Conservation (phyloP, 2,797 vertebrate genomes). For the Mastacembelus armatus region DNA sequence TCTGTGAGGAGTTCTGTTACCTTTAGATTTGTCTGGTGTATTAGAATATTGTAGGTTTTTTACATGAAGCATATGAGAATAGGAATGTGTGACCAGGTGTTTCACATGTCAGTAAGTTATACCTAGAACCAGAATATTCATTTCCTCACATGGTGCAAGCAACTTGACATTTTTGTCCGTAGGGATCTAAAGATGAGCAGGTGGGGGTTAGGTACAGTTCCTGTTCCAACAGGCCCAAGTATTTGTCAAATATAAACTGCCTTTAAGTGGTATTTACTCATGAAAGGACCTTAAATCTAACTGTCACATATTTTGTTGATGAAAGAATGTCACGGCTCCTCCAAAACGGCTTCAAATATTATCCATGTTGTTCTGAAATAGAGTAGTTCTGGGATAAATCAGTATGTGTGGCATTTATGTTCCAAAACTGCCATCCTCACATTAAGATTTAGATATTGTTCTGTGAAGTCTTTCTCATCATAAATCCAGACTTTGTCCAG, state of each 20-base stretch:
- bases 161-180: constrained; percentile 58
- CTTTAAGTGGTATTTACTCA: constrained; percentile 70
- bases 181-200: constrained; percentile 34
- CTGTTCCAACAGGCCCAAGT: constrained; percentile 75
- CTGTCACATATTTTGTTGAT: constrained; percentile 66
- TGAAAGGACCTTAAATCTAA: constrained; percentile 66
- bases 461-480: neutral
- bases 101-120: constrained; percentile 23
- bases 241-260: constrained; percentile 67
- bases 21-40: neutral
- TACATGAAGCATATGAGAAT: constrained; percentile 1
- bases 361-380: neutral
- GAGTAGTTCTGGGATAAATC: constrained; percentile 17
- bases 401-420: constrained; percentile 25
- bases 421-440: neutral
- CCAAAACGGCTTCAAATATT: constrained; percentile 38
- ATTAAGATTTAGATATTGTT: neutral
- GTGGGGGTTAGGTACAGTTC: constrained; percentile 47
- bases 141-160: constrained; percentile 49
- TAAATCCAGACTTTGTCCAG: constrained; percentile 10
- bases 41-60: neutral
- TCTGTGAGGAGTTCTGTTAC: neutral
- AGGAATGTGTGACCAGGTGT: constrained; percentile 48
- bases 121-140: constrained; percentile 28
- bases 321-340: constrained; percentile 45